Percentiles rank a stretch among this genome's conserved stretches.
phyloP scores from a whole-genome alignment of 2,797 vertebrate species.

The Eulemur rubriventer region DNA sequence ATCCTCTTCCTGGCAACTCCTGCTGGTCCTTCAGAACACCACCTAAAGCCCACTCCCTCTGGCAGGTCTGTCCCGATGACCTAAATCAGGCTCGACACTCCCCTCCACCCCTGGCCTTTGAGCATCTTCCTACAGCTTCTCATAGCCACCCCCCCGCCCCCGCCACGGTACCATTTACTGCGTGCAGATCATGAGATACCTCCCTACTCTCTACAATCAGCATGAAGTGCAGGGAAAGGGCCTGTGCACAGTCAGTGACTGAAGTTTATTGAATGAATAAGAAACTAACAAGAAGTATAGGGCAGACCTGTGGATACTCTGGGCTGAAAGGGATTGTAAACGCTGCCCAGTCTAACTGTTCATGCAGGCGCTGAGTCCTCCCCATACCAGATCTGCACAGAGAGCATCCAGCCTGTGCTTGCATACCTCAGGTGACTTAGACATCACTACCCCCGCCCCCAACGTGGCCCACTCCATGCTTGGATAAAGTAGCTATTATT shows the following conservation, averaged over 20 bases:
- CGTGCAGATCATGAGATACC: not conserved
- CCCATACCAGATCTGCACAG: not conserved
- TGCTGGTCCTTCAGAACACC: not conserved
- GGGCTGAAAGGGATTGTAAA: not conserved
- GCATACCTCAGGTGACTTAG: not conserved
- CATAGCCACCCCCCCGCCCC: rapidly evolving
- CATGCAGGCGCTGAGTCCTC: not conserved
- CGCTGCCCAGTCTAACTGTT: not conserved
- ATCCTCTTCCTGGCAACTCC: not conserved
- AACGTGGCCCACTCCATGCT: not conserved
- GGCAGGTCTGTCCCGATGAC: not conserved
- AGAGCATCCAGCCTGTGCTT: not conserved
- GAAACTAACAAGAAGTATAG: not conserved
- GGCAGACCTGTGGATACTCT: not conserved
- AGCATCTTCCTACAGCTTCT: not conserved
- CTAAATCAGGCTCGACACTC: not conserved
- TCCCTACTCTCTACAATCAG: not conserved
- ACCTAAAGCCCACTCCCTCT: not conserved
- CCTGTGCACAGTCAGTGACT: not conserved
- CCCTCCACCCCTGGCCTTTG: not conserved
- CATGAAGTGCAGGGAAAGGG: not conserved
- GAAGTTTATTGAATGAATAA: not conserved
- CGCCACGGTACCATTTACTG: not conserved
- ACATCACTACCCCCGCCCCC: not conserved
- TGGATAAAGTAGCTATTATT: not conserved